phyloP scores from a whole-genome alignment of 2,888 invertebrate species.

The Orthonychiurus folsomi region DNA sequence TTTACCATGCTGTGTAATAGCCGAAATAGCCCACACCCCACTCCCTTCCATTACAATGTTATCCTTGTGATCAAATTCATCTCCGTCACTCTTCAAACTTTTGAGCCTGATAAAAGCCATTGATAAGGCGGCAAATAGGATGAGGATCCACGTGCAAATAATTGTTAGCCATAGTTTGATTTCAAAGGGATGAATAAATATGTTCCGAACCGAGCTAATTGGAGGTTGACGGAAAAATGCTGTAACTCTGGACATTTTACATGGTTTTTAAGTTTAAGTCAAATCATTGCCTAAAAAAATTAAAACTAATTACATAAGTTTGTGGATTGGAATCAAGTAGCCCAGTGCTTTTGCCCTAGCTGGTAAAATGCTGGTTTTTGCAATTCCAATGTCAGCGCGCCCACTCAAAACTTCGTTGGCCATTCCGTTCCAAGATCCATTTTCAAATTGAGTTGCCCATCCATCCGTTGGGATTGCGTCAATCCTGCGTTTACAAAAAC shows the following conservation, averaged over 20 bases:
- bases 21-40: conserved; percentile 11
- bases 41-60: conserved; percentile 8
- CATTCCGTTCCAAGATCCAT: conserved; percentile 24
- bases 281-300: background rate
- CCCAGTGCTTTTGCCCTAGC: conserved; percentile 14
- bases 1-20: conserved; percentile 19
- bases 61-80: conserved; percentile 5
- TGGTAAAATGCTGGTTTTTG: conserved; percentile 24
- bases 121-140: background rate
- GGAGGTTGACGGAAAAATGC: conserved; percentile 24
- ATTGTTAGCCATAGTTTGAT: conserved; percentile 12
- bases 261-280: background rate
- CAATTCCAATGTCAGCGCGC: conserved; percentile 19
- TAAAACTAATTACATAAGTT: conserved; percentile 15
- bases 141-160: conserved; percentile 9
- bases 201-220: conserved; percentile 15
- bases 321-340: conserved; percentile 22
- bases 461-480: conserved; percentile 13
- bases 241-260: conserved; percentile 12
- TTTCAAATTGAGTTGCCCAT: conserved; percentile 20
- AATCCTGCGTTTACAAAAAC: no score
- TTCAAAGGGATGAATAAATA: conserved; percentile 18
- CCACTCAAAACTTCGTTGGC: conserved; percentile 19
- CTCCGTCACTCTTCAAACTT: no score
- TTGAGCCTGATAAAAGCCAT: background rate